Evolutionary conservation across 1,140 invertebrate species (phyloP), one percentile per base, ranked within the genome.

Genomic region (Trichoplusia ni): DNA sequence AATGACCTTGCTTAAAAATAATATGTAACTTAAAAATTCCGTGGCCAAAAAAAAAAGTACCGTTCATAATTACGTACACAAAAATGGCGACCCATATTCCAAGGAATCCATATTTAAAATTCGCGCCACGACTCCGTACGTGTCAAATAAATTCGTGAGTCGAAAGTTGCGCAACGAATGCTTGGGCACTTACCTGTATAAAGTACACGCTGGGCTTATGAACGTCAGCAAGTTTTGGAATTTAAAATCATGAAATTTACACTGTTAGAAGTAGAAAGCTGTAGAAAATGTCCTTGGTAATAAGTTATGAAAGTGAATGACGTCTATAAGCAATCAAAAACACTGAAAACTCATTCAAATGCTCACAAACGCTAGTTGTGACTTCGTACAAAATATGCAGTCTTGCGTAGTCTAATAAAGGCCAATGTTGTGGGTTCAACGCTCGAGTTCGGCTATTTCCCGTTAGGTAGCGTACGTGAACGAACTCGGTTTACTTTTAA

Each of bases 401-500:
- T n/a, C n/a, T n/a, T n/a, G n/a, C n/a, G n/a, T n/a, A n/a, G n/a
- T n/a, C n/a, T n/a, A n/a, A n/a, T n/a, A n/a, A n/a, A n/a, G n/a
- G n/a, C n/a, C n/a, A n/a, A n/a, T n/a, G n/a, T n/a, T n/a, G 65
- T 31, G 73, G 70, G 85, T 75, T 89, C 84, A 86, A 82, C 63
- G 87, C 73, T 77, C 85, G 75, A 77, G 74, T 89, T 90, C 79
- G 82, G 81, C 81, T 74, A 71, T 77, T 71, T 81, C 73, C 87
- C 87, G 87, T 90, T 90, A 88, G 79, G 29, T 61, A 72, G 69
- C 81, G 82, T 76, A 86, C 84, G 84, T 86, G 82, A 83, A 68
- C 53, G 69, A 67, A 73, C n/a, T n/a, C n/a, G 76, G 87, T 89
- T 89, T 89, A 89, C 86, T 89, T 89, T 89, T 86, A 85, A 82